phyloP scores from a whole-genome alignment of 2,113 vertebrate species.

The Elanus axillaris region DNA sequence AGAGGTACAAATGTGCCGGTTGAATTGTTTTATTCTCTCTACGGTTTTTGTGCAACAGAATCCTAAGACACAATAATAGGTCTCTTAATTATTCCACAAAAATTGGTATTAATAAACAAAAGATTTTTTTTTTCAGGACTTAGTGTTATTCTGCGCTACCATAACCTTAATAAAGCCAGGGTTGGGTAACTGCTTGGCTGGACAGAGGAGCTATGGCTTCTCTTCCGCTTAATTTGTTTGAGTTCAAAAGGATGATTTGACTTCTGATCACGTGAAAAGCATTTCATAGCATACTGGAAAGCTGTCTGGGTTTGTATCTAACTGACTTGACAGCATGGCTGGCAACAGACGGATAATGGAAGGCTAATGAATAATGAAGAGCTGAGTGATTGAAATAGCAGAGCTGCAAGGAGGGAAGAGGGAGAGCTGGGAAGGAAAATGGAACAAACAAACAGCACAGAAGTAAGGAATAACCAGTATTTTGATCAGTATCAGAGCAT shows the following conservation, averaged over 20 bases:
- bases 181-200: neutral
- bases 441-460: neutral
- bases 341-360: neutral
- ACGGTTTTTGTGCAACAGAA: neutral
- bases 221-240: neutral
- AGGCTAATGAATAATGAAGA: constrained; percentile 45
- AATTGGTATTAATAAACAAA: neutral
- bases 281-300: constrained; percentile 14
- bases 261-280: constrained; percentile 28
- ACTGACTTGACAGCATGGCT: neutral
- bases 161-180: neutral
- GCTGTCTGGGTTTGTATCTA: neutral
- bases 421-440: neutral
- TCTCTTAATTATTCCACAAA: neutral
- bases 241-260: constrained; percentile 23
- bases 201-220: constrained; percentile 3
- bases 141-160: neutral
- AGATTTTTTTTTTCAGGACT: neutral
- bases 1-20: neutral
- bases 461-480: neutral
- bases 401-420: neutral
- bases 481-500: neutral
- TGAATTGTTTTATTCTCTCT: neutral
- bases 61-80: neutral
- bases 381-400: constrained; percentile 22